phyloP scores from a whole-genome alignment of 2,888 invertebrate species.

The Itoplectis maculator region DNA sequence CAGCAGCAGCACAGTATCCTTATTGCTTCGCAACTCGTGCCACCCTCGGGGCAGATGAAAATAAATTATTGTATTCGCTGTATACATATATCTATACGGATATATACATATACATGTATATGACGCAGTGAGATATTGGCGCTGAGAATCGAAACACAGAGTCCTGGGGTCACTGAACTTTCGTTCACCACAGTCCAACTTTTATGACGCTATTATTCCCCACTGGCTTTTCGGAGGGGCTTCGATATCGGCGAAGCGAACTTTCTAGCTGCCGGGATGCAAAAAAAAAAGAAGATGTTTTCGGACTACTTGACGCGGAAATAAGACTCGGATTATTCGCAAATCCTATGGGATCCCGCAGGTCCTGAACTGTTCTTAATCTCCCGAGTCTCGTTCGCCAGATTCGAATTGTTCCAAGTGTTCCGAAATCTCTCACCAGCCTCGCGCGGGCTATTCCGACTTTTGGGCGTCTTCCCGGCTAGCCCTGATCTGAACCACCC shows the following conservation, averaged over 20 bases:
- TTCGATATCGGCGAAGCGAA: not conserved
- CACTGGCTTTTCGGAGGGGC: not conserved
- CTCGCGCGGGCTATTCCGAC: too few relatives aligned
- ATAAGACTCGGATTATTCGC: too few relatives aligned
- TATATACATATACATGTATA: not conserved
- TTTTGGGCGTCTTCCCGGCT: too few relatives aligned
- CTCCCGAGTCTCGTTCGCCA: too few relatives aligned
- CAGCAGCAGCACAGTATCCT: slow-evolving; percentile 13
- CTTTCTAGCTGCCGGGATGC: not conserved
- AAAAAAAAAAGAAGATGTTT: not conserved
- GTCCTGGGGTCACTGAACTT: slow-evolving; percentile 9
- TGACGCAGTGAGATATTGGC: not conserved
- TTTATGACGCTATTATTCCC: not conserved
- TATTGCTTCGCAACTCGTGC: slow-evolving; percentile 9
- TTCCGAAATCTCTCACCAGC: too few relatives aligned
- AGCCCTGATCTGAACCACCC: too few relatives aligned
- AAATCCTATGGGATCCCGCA: too few relatives aligned
- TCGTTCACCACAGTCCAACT: not conserved
- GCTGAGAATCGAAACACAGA: not conserved
- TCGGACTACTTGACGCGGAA: not conserved
- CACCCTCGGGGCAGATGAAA: slow-evolving; percentile 26
- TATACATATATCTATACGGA: not conserved
- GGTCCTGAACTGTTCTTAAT: too few relatives aligned
- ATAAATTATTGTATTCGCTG: slow-evolving; percentile 13
- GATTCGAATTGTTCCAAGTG: too few relatives aligned